Evolutionary conservation across 2,797 vertebrate genomes (phyloP), one percentile per base, ranked within the genome.

Genomic region (Sternarchorhynchus goeldii): DNA sequence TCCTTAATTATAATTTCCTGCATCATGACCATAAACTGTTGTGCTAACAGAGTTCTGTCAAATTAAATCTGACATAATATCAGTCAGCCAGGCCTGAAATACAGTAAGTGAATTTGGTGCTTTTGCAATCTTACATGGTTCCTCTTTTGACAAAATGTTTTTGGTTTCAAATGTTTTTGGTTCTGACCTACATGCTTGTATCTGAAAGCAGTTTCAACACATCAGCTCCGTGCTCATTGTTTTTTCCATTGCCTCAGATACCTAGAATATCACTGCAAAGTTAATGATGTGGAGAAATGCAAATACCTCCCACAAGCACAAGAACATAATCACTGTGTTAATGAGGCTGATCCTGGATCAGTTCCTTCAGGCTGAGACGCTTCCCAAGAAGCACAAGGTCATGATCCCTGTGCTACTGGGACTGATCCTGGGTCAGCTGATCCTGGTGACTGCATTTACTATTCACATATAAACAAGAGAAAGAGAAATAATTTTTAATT

Each of bases 201-300:
- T 4, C 6, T 66, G 55, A 58, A 59, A 31, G 7, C 29, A 53
- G 57, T 57, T 72, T 25, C n/a, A 79, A 50, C 57, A 69, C 34
- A 65, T 6, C 20, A 68, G 16, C 56, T 3, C 25, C 1, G 39
- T 67, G 55, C 31, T 18, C 21, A 31, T 17, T 63, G 18, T 0
- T 65, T 63, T 36, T 41, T 18, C 16, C 1, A 41, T 21, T 60
- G 14, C 4, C 17, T 31, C 3, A 31, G 45, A 41, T 7, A 3
- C 5, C 32, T 34, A 39, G 32, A n/a, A 50, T 50, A 50, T 50
- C 45, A 50, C 45, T 50, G 45, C 45, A 50, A 50, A 50, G 45
- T 50, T 50, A 50, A 50, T 50, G 45, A 50, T 50, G 45, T 50
- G 12, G 45, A 50, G 10, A 50, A 50, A 50, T 50, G 45, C 14